Percentiles rank a stretch among this genome's conserved stretches.
phyloP scores from a whole-genome alignment of 2,113 vertebrate genomes.

The Alethe castanea region DNA sequence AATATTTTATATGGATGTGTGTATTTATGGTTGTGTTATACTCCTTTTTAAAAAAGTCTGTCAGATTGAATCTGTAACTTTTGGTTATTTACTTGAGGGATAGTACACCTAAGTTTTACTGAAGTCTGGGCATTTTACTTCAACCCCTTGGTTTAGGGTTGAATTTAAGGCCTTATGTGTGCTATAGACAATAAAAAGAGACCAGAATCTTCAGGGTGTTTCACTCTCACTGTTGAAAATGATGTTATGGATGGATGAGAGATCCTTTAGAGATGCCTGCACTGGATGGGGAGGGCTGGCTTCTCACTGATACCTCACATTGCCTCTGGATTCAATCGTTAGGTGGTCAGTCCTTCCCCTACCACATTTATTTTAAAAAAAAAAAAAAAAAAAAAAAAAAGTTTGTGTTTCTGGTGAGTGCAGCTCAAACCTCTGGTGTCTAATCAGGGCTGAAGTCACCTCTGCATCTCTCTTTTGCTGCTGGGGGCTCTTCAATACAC shows the following conservation, averaged over 20 bases:
- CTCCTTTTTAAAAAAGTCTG: not conserved
- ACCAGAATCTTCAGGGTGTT: not conserved
- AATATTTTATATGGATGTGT: not conserved
- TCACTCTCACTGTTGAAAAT: not conserved
- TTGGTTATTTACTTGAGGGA: not conserved
- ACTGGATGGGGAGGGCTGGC: not conserved
- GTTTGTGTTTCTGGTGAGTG: not conserved
- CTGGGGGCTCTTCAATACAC: not conserved
- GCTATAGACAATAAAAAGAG: not conserved
- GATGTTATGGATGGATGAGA: not conserved
- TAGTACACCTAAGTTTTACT: not conserved
- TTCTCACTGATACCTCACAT: not conserved
- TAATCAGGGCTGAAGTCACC: not conserved
- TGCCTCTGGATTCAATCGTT: not conserved
- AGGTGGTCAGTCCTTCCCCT: not conserved
- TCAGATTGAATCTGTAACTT: not conserved
- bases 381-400: not conserved
- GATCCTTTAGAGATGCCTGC: not conserved
- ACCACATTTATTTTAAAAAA: not conserved
- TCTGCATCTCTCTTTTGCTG: not conserved
- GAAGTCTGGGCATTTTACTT: not conserved
- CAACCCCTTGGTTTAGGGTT: not conserved
- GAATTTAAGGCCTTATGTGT: not conserved
- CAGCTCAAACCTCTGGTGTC: not conserved
- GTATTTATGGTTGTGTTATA: not conserved